Evolutionary conservation across 1,140 invertebrate genomes (phyloP).

Genomic region (Drosophila athabasca): DNA sequence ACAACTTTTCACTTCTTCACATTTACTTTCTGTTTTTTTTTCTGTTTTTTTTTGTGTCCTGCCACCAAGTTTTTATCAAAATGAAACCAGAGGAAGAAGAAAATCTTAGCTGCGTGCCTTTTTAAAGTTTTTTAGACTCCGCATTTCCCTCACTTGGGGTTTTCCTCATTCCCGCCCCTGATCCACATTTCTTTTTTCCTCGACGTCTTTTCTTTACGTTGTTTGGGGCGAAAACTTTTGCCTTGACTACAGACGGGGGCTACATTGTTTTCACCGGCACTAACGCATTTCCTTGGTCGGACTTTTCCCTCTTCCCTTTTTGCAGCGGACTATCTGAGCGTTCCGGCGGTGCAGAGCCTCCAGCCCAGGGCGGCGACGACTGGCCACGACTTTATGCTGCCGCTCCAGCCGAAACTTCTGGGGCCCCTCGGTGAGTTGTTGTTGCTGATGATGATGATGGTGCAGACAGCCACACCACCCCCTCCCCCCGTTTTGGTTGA

Average conservation of each 20-base stretch:
- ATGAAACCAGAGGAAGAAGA: too few species aligned
- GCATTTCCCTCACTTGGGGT: conserved; percentile 16
- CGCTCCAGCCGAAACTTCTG: conserved; percentile 87
- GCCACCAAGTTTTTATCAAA: conserved; percentile 50
- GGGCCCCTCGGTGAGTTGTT: conserved; percentile 80
- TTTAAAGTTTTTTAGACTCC: conserved; percentile 50
- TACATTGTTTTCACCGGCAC: conserved; percentile 58
- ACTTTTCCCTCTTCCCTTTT: conserved; percentile 50
- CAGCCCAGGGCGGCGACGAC: conserved; percentile 88
- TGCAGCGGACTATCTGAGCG: conserved; percentile 80
- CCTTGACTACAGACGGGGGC: conserved; percentile 29
- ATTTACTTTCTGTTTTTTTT: conserved; percentile 13
- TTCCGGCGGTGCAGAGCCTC: conserved; percentile 83
- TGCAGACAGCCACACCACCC: not conserved
- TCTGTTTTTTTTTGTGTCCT: conserved; percentile 17
- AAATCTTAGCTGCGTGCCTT: conserved; percentile 37
- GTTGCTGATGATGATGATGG: conserved; percentile 29
- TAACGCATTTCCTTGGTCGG: conserved; percentile 50
- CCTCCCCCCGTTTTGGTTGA: conserved; percentile 5
- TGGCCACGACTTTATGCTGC: conserved; percentile 87
- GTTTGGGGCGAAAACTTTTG: conserved; percentile 54
- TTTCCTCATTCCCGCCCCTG: not conserved
- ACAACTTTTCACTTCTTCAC: conserved; percentile 55
- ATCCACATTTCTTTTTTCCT: not conserved
- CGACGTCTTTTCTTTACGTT: conserved; percentile 45